Base-by-base conservation (phyloP, 1,140 invertebrate genomes). In the Drosophila triauraria region DNA sequence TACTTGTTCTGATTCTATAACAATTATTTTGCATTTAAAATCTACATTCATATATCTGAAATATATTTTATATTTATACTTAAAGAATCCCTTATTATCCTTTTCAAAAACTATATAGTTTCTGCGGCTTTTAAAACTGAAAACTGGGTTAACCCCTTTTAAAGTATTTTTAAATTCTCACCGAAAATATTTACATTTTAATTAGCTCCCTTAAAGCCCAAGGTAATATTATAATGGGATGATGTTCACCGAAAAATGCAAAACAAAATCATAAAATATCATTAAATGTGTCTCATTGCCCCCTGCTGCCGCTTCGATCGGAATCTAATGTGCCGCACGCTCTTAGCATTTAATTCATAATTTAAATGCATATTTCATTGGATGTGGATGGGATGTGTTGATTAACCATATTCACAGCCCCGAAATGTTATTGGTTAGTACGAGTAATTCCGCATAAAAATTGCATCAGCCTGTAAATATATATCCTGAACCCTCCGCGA, bases 401-500 rank as follows among this genome's bases (percentile, higher is more conserved):
- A 82, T 82, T 83, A 79, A 78, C 44, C 74, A 62, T 77, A 56
- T 82, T 75, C 62, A 40, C 50, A 58, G 53, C 20, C 64, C 40
- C 53, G 53, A 71, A 71, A 69, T 68, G 56, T 63, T 84, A 69
- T 88, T 70, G 67, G 69, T 88, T 85, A 82, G 81, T 40, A 25
- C 20, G 35, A 56, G 53, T 90, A 88, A 88, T 88, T 88, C 83
- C 79, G 78, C 86, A 85, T 91, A 82, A 85, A 79, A 72, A 91
- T 90, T 90, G 81, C 85, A 85, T 90, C 85, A 90, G 85, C 85
- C 85, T 60, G 54, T 75, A 79, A 63, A 75, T 54, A 68, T 65
- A 67, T 12, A n/a, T 58, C 51, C 35, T 60, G 59, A 64, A 32
- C 25, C 58, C 59, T 48, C 25, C 8, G n/a, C 17, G 32, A 35